A percentile compares a stretch with the other conserved stretches of the same genome.
Conservation (phyloP, 2,888 invertebrate species). For the Drosophila borborema region DNA sequence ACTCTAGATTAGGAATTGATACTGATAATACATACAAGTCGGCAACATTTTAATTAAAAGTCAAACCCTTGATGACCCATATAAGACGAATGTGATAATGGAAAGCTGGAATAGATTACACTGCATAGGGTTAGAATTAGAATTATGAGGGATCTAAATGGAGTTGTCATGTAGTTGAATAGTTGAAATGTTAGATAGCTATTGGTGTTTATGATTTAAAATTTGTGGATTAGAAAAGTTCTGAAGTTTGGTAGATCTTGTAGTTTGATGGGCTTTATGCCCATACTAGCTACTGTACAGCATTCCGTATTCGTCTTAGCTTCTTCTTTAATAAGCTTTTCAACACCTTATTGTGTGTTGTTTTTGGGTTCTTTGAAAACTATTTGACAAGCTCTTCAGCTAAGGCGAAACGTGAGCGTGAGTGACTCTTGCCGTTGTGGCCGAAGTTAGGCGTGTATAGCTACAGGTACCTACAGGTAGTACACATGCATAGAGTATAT, state of each 20-base stretch:
- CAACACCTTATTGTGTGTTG: constrained; percentile 27
- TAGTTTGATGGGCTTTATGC: too few species aligned
- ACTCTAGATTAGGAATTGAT: constrained; percentile 4
- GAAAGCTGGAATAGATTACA: background rate
- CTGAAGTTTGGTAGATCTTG: too few species aligned
- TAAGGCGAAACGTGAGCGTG: constrained; percentile 48
- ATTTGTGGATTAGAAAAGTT: too few species aligned
- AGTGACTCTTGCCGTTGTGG: constrained; percentile 33
- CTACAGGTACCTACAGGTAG: constrained; percentile 30
- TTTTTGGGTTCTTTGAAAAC: constrained; percentile 27
- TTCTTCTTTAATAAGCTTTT: constrained; percentile 8
- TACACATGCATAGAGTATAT: constrained; percentile 5
- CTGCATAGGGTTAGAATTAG: background rate
- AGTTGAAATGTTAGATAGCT: background rate
- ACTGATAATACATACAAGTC: constrained; percentile 16
- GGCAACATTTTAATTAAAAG: constrained; percentile 39
- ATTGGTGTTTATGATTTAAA: too few species aligned
- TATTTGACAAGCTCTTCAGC: constrained; percentile 61
- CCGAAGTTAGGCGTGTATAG: constrained; percentile 24
- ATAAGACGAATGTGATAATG: background rate
- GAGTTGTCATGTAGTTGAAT: background rate
- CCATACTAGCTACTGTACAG: constrained; percentile 8
- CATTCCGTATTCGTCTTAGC: constrained; percentile 5
- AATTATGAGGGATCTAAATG: background rate
- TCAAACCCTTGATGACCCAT: constrained; percentile 25